Conservation (phyloP, 2,113 vertebrate species). For the Tetrax tetrax region DNA sequence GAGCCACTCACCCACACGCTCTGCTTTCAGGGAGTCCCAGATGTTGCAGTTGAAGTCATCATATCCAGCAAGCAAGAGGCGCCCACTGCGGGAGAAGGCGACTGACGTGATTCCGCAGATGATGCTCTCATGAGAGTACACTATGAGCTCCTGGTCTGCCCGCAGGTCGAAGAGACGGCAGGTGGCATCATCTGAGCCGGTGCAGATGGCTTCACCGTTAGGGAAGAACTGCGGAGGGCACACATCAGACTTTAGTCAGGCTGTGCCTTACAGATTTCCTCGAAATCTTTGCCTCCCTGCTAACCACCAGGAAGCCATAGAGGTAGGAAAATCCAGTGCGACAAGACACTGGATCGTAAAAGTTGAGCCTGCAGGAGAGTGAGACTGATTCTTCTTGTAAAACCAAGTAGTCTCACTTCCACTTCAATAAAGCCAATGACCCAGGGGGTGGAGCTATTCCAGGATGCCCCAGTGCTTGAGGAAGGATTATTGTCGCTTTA, state of each 20-base stretch:
- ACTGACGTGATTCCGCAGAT: conserved; percentile 95
- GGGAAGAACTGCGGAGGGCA: conserved; percentile 88
- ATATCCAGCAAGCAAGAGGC: conserved; percentile 90
- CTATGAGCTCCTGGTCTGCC: conserved; percentile 94
- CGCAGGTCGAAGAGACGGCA: conserved; percentile 93
- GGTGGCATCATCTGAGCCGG: conserved; percentile 91
- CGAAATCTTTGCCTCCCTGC: not conserved
- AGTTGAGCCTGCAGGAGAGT: not conserved
- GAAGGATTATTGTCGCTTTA: not conserved
- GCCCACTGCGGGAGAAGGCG: conserved; percentile 90
- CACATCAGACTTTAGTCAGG: not conserved
- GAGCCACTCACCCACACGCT: conserved; percentile 28
- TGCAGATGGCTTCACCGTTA: conserved; percentile 92
- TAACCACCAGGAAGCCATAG: rapidly evolving
- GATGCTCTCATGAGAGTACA: conserved; percentile 90
- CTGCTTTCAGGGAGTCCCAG: conserved; percentile 83
- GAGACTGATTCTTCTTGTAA: not conserved
- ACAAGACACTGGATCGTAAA: not conserved
- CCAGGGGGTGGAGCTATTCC: not conserved
- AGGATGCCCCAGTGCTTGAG: not conserved
- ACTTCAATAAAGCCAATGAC: not conserved
- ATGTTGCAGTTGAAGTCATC: conserved; percentile 98
- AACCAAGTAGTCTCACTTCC: not conserved
- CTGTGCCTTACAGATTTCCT: not conserved
- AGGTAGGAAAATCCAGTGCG: not conserved